Evolutionary conservation across 2,888 invertebrate species (phyloP), one percentile per base, ranked within the genome.

Genomic region (Cerastis rubricosa): DNA sequence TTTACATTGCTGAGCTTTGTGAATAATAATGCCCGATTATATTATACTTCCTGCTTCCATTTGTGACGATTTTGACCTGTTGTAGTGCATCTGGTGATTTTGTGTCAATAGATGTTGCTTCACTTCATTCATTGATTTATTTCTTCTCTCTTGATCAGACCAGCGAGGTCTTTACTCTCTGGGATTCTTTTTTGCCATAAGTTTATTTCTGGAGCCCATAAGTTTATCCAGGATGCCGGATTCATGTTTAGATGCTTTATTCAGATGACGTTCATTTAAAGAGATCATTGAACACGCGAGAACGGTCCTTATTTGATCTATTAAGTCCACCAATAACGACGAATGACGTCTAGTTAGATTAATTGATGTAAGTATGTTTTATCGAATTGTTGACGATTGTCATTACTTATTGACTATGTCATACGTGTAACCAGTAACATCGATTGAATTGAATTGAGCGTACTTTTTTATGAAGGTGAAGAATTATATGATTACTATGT

Each of bases 321-420:
- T 54, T 66, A 45, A 51, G 51, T n/a, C 19, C 19, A 67, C n/a
- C 61, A 81, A 81, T 79, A 67, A 67, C 74, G 29, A 63, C 51
- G 22, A n/a, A 63, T 74, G n/a, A 43, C 54, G 49, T 19, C 40
- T 67, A 43, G 29, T 57, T 78, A 64, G 0, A 57, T 64, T 49
- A 35, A 35, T 80, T 43, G n/a, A 57, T 43, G 77, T 29, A 63
- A 22, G 78, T n/a, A 47, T 40, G 14, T 65, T 81, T 65, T 64
- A 81, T 78, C 25, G 43, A 78, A 57, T 78, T 49, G 43, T 59
- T 59, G 29, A 59, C 57, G 57, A 51, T 80, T 80, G 80, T 4
- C 25, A 17, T 78, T 29, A 43, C 11, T n/a, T 43, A 47, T n/a
- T 40, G 51, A 29, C 22, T 47, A 19, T 61, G 14, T n/a, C 40